Percentiles rank a stretch among this genome's conserved stretches.
These are phyloP conservation scores for Laticauda colubrina DNA, from an alignment of 2,113 vertebrate species.

Conservation along the genomic window DNA sequence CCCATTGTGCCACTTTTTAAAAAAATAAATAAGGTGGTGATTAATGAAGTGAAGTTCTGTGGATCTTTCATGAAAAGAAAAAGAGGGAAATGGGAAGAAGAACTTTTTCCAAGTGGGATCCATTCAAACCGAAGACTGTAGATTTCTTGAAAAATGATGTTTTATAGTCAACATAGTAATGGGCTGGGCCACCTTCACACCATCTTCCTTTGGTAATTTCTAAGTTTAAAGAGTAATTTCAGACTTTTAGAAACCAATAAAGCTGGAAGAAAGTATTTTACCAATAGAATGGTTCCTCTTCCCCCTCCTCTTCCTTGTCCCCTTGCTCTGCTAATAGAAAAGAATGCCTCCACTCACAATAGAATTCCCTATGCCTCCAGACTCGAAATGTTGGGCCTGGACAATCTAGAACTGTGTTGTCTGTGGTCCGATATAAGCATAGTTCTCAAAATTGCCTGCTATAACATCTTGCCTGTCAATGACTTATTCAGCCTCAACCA, in stretches of 20 bases:
- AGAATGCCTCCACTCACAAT: no score
- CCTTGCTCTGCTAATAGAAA: no score
- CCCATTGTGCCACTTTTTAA: background rate
- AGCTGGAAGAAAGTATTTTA: background rate
- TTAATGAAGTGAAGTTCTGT: slow-evolving; percentile 74
- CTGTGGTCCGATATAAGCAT: no score
- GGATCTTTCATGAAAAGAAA: slow-evolving; percentile 62
- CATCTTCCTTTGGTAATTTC: background rate
- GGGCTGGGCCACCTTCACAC: background rate
- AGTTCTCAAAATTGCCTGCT: no score
- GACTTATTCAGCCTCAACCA: no score
- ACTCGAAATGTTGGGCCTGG: no score
- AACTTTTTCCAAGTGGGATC: no score
- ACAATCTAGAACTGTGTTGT: no score
- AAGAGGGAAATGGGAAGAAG: background rate
- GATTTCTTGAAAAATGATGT: background rate
- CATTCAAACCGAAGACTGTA: background rate
- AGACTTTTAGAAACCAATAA: background rate
- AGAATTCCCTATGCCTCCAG: no score
- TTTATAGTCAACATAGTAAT: background rate
- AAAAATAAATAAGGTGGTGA: slow-evolving; percentile 59
- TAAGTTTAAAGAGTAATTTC: background rate
- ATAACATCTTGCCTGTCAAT: no score
- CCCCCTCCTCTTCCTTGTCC: background rate
- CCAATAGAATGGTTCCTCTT: background rate